These are phyloP conservation scores for Nipponia nippon DNA, from an alignment of 2,113 vertebrate species.

Conservation along the genomic window DNA sequence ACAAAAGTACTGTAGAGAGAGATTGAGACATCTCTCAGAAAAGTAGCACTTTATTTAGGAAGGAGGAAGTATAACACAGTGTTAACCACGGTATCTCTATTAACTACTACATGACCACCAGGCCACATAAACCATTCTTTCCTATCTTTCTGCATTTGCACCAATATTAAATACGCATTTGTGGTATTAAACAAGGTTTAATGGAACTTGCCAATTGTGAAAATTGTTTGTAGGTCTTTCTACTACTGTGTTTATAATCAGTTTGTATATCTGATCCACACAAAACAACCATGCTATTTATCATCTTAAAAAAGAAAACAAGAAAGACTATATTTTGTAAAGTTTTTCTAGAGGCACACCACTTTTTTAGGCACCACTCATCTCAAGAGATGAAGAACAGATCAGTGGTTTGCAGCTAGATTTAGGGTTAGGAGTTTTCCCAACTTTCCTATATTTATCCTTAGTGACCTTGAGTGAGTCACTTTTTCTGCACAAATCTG, in stretches of 20 bases:
- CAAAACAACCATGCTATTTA: background rate
- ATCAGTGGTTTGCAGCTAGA: background rate
- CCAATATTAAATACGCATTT: background rate
- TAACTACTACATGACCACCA: background rate
- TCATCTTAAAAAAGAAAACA: background rate
- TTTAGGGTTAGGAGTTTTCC: background rate
- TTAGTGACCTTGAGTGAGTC: background rate
- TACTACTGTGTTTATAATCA: background rate
- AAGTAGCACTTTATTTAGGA: background rate
- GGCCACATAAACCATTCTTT: background rate
- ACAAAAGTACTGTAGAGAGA: background rate
- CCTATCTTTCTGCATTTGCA: background rate
- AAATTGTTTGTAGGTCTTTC: background rate
- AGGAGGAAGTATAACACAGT: background rate
- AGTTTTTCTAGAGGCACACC: background rate
- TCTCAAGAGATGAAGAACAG: background rate
- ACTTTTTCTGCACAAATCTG: background rate
- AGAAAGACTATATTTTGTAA: background rate
- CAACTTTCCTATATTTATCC: background rate
- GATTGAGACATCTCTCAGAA: background rate
- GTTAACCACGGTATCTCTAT: background rate
- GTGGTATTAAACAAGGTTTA: background rate
- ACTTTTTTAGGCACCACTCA: background rate
- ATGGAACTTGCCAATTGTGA: background rate
- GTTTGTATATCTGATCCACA: background rate